Conservation (phyloP, 92 coral and sea anemone genomes). For the Muricea muricata region DNA sequence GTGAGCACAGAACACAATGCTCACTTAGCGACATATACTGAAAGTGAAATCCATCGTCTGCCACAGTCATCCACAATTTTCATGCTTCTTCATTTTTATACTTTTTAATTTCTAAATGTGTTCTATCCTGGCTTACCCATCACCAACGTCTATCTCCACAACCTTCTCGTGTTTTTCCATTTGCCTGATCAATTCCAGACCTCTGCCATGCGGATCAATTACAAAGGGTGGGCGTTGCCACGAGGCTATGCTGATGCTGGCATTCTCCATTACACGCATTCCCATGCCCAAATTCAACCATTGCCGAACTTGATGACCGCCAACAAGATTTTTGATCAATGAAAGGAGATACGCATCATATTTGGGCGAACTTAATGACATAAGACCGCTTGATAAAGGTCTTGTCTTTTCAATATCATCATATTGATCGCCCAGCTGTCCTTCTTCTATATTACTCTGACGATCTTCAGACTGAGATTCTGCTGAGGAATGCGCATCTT, state of each 20-base stretch:
- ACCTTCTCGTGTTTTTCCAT: constrained; percentile 76
- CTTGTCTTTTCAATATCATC: background rate
- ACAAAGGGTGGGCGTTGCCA: constrained; percentile 96
- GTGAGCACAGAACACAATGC: too few species aligned
- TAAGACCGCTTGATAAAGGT: background rate
- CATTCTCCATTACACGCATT: constrained; percentile 88
- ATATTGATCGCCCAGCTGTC: background rate
- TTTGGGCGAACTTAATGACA: constrained; percentile 51
- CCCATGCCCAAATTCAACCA: constrained; percentile 92
- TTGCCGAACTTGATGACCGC: constrained; percentile 80
- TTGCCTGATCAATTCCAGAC: constrained; percentile 83
- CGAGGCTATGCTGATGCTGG: constrained; percentile 83
- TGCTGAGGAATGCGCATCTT: background rate
- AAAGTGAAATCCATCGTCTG: background rate
- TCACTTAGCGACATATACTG: too few species aligned
- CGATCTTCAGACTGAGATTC: background rate
- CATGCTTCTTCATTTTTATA: background rate
- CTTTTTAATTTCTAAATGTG: background rate
- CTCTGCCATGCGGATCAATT: constrained; percentile 87
- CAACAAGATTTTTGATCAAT: constrained; percentile 78
- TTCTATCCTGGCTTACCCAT: constrained; percentile 64
- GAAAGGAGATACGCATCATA: constrained; percentile 88
- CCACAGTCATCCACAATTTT: background rate
- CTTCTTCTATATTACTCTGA: background rate
- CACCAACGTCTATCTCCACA: constrained; percentile 87